A percentile compares a stretch with the other conserved stretches of the same genome.
Conservation (phyloP, 2,797 vertebrate genomes). For the Fundulus diaphanus region DNA sequence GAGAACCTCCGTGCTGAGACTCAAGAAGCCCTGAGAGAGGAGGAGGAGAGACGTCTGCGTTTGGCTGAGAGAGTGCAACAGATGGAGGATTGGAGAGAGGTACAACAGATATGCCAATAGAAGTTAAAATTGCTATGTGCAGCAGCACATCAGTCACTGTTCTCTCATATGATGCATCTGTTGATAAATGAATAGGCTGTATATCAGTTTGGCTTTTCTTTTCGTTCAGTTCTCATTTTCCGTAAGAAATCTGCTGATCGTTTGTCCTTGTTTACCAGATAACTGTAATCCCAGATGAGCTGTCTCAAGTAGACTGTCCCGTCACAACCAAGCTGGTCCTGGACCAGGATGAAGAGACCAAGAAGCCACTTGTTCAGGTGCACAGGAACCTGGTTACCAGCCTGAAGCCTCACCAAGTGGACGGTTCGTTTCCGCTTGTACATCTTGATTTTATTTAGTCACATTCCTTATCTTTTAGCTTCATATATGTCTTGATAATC, state of each 20-base stretch:
- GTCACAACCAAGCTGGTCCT: slow-evolving; percentile 93
- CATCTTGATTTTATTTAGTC: too few relatives aligned
- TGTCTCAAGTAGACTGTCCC: slow-evolving; percentile 85
- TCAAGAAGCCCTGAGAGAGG: slow-evolving; percentile 93
- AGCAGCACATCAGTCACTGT: not conserved
- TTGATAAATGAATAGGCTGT: not conserved
- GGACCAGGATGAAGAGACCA: slow-evolving; percentile 92
- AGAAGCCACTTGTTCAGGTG: slow-evolving; percentile 91
- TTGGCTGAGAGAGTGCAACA: slow-evolving; percentile 89
- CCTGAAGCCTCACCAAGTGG: slow-evolving; percentile 96
- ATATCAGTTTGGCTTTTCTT: not conserved
- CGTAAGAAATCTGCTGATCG: not conserved
- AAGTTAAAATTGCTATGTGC: not conserved
- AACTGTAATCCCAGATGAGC: slow-evolving; percentile 83
- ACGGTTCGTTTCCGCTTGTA: slow-evolving; percentile 81
- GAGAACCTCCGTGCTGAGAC: slow-evolving; percentile 90
- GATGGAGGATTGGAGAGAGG: slow-evolving; percentile 89
- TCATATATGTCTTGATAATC: not conserved
- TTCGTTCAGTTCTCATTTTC: too few relatives aligned
- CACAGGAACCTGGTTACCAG: slow-evolving; percentile 90
- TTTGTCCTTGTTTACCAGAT: slow-evolving; percentile 76
- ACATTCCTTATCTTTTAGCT: not conserved
- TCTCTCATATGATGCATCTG: not conserved
- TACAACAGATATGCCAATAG: slow-evolving; percentile 43
- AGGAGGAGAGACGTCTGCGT: slow-evolving; percentile 91